phyloP scores from a whole-genome alignment of 2,797 vertebrate species.

The Heterohyrax brucei region DNA sequence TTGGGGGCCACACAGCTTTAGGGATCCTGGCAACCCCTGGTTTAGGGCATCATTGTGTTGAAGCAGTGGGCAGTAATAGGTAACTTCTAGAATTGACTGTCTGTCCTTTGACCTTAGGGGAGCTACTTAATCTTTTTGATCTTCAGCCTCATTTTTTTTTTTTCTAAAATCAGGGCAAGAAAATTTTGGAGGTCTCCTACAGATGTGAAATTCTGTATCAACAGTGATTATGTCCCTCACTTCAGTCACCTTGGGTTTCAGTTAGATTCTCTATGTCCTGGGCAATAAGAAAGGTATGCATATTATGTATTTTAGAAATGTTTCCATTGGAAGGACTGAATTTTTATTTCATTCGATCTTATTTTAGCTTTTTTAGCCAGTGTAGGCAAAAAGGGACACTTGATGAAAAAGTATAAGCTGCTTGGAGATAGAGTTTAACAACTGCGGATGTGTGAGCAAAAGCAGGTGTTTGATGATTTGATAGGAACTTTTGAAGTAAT shows the following conservation, averaged over 20 bases:
- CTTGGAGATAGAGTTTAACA: background rate
- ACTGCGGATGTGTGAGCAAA: background rate
- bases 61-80: background rate
- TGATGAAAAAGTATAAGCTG: background rate
- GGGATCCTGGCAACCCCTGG: background rate
- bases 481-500: background rate
- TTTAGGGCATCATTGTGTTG: background rate
- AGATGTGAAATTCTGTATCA: background rate
- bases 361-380: background rate
- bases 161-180: background rate
- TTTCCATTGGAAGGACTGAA: background rate
- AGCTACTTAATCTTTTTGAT: background rate
- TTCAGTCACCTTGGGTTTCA: background rate
- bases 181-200: background rate
- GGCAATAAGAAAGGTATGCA: background rate
- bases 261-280: background rate
- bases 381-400: background rate
- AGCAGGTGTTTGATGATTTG: background rate
- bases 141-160: background rate
- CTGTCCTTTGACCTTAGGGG: constrained; percentile 35
- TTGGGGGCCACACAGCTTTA: background rate
- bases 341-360: background rate
- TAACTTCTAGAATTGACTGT: background rate
- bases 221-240: background rate
- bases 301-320: background rate